Evolutionary conservation across 2,888 invertebrate species (phyloP).

Genomic region (Temnothorax unifasciatus): DNA sequence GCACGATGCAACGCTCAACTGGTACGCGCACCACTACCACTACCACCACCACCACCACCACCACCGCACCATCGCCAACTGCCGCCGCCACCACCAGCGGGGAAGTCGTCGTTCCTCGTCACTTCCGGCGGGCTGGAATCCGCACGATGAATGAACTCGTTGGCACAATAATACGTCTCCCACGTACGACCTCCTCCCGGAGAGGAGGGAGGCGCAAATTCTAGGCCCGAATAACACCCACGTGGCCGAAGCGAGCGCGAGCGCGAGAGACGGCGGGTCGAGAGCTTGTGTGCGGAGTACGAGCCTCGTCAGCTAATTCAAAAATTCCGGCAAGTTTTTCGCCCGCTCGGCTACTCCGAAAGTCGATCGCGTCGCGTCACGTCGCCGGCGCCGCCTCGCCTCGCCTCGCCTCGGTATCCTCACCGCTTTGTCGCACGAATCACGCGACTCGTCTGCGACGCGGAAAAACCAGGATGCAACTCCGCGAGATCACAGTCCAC

Average conservation of each 20-base stretch:
- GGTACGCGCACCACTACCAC: constrained; percentile 32
- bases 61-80: not conserved
- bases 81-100: constrained; percentile 19
- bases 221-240: constrained; percentile 69
- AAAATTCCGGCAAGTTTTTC: not conserved
- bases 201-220: constrained; percentile 60
- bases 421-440: not conserved
- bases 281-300: not conserved
- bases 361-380: not conserved
- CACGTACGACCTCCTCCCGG: constrained; percentile 68
- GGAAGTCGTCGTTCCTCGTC: constrained; percentile 71
- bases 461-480: constrained; percentile 10
- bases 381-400: no score
- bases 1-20: constrained; percentile 15
- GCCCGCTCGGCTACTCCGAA: not conserved
- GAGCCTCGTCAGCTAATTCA: not conserved
- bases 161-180: constrained; percentile 70
- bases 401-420: not conserved
- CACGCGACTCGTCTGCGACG: not conserved
- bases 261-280: not conserved
- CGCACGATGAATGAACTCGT: constrained; percentile 76
- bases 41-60: not conserved
- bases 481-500: not conserved
- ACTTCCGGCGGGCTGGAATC: constrained; percentile 76
- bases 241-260: constrained; percentile 59